These are phyloP conservation scores for Holothuria scabra DNA, from an alignment of 53 echinoderm and acorn worm genomes.

Conservation along the genomic window DNA sequence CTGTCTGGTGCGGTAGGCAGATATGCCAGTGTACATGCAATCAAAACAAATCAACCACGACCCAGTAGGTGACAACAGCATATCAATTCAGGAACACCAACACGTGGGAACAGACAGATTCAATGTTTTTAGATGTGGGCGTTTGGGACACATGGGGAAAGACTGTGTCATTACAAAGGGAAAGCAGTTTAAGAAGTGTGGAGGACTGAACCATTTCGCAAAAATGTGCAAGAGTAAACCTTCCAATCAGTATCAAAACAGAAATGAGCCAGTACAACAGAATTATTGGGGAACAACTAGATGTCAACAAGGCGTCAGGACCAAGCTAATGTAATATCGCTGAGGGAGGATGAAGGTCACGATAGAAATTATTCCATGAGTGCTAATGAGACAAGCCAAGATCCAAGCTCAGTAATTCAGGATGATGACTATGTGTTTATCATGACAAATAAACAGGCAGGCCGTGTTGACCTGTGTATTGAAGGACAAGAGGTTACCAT, in stretches of 20 bases:
- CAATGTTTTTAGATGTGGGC: neutral
- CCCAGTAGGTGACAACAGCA: too few species aligned
- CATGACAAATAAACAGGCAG: too few species aligned
- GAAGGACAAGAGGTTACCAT: too few species aligned
- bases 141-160: neutral
- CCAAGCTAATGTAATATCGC: neutral
- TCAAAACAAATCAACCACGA: too few species aligned
- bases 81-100: too few species aligned
- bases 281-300: neutral
- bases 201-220: neutral
- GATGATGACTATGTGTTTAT: too few species aligned
- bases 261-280: neutral
- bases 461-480: too few species aligned
- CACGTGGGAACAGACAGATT: neutral
- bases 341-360: conserved; percentile 11
- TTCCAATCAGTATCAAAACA: neutral
- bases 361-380: neutral
- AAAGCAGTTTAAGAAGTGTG: neutral
- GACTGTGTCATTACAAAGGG: conserved; percentile 18
- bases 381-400: neutral
- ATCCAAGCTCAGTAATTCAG: too few species aligned
- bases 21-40: too few species aligned
- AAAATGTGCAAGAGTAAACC: neutral
- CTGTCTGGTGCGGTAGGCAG: too few species aligned
- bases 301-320: neutral